phyloP scores from a whole-genome alignment of 2,113 vertebrate genomes.

The Peromyscus maniculatus region DNA sequence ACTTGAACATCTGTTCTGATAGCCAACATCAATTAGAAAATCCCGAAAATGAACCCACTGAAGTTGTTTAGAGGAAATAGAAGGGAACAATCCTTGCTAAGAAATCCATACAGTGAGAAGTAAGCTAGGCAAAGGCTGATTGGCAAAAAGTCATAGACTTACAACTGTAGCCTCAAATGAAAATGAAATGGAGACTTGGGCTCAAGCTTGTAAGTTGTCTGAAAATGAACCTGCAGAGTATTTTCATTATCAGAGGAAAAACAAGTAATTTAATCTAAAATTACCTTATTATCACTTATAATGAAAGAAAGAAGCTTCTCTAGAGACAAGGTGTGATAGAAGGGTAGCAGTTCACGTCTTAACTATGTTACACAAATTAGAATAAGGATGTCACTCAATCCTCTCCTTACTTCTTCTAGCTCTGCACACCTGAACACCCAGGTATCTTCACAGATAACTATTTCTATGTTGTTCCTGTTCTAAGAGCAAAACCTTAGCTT shows the following conservation, averaged over 20 bases:
- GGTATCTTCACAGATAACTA: not conserved
- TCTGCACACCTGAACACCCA: not conserved
- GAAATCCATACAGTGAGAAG: not conserved
- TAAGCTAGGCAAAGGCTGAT: not conserved
- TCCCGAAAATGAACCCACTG: not conserved
- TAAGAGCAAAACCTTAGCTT: not conserved
- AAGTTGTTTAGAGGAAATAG: not conserved
- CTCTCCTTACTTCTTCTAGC: not conserved
- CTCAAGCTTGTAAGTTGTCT: not conserved
- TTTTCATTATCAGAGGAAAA: not conserved
- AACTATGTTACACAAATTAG: not conserved
- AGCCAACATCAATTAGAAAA: conserved; percentile 50
- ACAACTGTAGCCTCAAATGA: not conserved
- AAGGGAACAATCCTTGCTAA: not conserved
- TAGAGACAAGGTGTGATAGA: not conserved
- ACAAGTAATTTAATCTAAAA: not conserved
- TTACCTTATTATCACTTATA: not conserved
- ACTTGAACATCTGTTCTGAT: not conserved
- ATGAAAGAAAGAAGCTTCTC: not conserved
- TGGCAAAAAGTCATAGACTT: not conserved
- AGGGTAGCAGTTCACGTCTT: not conserved
- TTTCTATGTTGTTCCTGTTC: not conserved
- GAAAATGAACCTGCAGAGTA: not conserved
- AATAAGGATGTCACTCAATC: not conserved
- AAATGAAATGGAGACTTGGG: not conserved